Evolutionary conservation across 2,113 vertebrate species (phyloP).

Genomic region (Mixornis gularis): DNA sequence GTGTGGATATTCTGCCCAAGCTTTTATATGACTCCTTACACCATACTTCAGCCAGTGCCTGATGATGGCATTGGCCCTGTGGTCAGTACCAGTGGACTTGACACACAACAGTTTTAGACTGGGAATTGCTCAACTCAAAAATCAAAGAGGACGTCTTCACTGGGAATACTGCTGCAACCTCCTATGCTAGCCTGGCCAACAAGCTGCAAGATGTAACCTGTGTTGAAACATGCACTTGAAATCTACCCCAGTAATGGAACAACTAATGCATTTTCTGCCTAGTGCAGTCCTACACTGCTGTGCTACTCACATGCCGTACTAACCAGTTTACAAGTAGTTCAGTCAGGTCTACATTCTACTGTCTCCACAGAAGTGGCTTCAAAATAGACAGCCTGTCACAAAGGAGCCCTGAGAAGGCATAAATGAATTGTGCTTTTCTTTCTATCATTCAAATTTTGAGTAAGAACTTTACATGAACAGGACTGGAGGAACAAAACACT

Average conservation of each 20-base stretch:
- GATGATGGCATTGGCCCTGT: not conserved
- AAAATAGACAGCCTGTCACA: not conserved
- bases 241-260: not conserved
- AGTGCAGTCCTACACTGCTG: not conserved
- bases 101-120: not conserved
- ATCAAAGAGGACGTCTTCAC: not conserved
- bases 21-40: not conserved
- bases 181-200: not conserved
- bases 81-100: not conserved
- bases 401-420: not conserved
- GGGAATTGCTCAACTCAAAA: not conserved
- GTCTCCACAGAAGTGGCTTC: not conserved
- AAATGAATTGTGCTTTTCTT: not conserved
- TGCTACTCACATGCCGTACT: not conserved
- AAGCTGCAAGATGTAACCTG: not conserved
- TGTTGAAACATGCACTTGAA: not conserved
- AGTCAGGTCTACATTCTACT: not conserved
- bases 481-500: not conserved
- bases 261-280: not conserved
- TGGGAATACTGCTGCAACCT: not conserved
- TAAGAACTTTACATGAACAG: fast-evolving
- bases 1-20: not conserved
- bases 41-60: not conserved
- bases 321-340: not conserved
- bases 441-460: not conserved